Evolutionary conservation across 2,797 vertebrate species (phyloP), one percentile per base, ranked within the genome.

Genomic region (Hybognathus amarus): DNA sequence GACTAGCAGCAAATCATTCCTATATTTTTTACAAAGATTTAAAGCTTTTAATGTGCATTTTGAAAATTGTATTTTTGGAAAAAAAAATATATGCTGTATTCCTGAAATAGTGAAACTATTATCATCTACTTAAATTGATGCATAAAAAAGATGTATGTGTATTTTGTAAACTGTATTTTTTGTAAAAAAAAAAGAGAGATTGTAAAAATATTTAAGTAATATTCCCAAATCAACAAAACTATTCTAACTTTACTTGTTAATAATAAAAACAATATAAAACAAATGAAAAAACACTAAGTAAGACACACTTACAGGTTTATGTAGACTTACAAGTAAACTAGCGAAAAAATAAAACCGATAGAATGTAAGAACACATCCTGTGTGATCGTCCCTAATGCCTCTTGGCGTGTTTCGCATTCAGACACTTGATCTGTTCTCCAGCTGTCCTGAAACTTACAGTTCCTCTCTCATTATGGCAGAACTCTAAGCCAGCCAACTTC

Each of bases 401-500:
- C 30, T 78, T 71, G 82, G 66, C 66, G 11, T 38, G 54, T 83
- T 77, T 77, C 9, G 30, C 75, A 69, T 77, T 33, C 64, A 77
- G 82, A 77, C 75, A 83, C 66, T 83, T 69, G 82, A 83, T 75
- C 82, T 27, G 75, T 47, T 83, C 67, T 78, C 52, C 82, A 83
- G 82, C 82, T 78, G 81, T 77, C 75, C 75, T 71, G 75, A 70
- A 42, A 63, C 20, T 12, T 50, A 22, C 38, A 56, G 66, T 83
- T 70, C 81, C 63, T 22, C 70, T 75, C 71, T 68, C 71, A 68
- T 82, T 76, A 82, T 40, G 40, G 61, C 33, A 42, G 80, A 82
- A 76, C 33, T 82, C 47, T 2, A 45, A 40, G 63, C 33, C 67
- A 70, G 64, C 74, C 64, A 70, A 27, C 54, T 77, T 80, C 54